Conservation (phyloP, 2,888 invertebrate species). For the Microctonus brassicae region DNA sequence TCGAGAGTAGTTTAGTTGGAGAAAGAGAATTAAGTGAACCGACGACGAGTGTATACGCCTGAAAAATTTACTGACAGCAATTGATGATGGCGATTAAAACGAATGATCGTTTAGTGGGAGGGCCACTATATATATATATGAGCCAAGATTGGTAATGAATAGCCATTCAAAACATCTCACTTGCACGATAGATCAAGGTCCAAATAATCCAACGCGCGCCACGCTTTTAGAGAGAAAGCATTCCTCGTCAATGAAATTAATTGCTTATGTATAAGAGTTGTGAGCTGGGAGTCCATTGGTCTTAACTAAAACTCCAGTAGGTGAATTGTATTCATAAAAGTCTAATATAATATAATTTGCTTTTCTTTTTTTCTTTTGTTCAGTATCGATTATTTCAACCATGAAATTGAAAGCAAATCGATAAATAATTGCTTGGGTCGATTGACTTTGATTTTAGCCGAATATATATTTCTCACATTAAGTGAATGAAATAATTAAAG, state of each 20-base stretch:
- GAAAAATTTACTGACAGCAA: conserved; percentile 46
- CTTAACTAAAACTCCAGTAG: background rate
- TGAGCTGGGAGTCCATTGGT: conserved; percentile 20
- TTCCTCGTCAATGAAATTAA: conserved; percentile 56
- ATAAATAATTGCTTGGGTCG: conserved; percentile 36
- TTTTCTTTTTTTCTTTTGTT: conserved; percentile 7
- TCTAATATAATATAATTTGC: conserved; percentile 8
- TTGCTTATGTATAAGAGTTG: conserved; percentile 52
- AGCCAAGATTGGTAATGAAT: conserved; percentile 63
- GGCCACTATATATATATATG: conserved; percentile 42
- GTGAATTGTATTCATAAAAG: conserved; percentile 11
- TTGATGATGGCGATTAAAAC: conserved; percentile 65
- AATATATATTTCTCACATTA: conserved; percentile 32
- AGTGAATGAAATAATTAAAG: conserved; percentile 15
- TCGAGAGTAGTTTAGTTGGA: background rate
- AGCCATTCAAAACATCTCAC: conserved; percentile 68
- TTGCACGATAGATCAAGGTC: conserved; percentile 65
- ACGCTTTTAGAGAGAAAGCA: conserved; percentile 34
- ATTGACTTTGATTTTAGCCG: conserved; percentile 24
- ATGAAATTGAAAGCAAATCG: conserved; percentile 42
- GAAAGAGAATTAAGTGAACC: conserved; percentile 12
- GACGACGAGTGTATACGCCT: conserved; percentile 47
- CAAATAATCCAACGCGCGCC: conserved; percentile 19
- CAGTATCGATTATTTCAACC: background rate
- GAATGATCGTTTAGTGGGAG: conserved; percentile 65